Percentiles rank a stretch among this genome's conserved stretches.
These are phyloP conservation scores for Cygnus atratus DNA, from an alignment of 2,113 vertebrate species.

Conservation along the genomic window DNA sequence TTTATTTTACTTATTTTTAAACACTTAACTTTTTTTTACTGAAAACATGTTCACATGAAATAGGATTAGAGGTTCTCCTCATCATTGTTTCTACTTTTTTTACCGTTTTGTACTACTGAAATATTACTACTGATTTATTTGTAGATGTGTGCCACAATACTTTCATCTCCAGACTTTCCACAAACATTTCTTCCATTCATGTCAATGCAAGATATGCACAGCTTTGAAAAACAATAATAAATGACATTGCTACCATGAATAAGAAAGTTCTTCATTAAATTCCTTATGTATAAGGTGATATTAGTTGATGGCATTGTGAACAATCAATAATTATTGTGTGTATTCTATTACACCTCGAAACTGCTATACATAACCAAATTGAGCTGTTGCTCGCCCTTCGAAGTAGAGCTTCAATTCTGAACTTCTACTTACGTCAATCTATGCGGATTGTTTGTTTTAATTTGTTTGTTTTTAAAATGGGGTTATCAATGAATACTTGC, in stretches of 20 bases:
- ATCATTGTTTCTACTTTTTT: neutral
- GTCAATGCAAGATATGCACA: neutral
- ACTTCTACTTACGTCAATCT: neutral
- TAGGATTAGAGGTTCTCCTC: neutral
- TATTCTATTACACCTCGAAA: neutral
- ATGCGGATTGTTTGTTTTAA: neutral
- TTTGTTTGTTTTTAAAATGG: neutral
- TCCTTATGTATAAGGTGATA: fast-evolving
- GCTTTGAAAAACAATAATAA: neutral
- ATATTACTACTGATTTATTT: neutral
- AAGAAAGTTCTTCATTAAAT: neutral
- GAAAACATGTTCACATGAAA: neutral
- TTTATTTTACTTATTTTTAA: neutral
- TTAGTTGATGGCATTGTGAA: neutral
- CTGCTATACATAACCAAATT: neutral
- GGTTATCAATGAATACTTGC: neutral
- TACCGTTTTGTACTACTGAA: neutral
- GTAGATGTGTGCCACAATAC: neutral
- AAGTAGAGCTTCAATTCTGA: neutral
- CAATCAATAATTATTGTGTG: neutral
- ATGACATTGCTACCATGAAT: neutral
- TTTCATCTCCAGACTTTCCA: neutral
- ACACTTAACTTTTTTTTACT: no score
- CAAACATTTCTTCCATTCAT: neutral
- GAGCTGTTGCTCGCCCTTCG: neutral